Evolutionary conservation across 2,797 vertebrate species (phyloP).

Genomic region (Anguilla pacifica): DNA sequence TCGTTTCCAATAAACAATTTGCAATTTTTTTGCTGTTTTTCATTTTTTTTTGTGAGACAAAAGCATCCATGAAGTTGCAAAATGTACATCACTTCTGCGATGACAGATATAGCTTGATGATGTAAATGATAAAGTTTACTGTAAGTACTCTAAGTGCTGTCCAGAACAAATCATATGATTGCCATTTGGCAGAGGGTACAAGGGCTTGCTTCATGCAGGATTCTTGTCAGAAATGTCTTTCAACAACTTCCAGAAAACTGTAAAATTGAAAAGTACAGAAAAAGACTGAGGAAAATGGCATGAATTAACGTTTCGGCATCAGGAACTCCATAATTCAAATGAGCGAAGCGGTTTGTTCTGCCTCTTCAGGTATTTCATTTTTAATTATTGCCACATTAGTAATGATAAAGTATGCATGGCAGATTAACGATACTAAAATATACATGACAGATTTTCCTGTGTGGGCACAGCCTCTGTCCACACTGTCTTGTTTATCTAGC

Average conservation of each 20-base stretch:
- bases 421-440: slow-evolving; percentile 37
- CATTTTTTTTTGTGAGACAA: too few relatives aligned
- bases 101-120: background rate
- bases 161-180: background rate
- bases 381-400: slow-evolving; percentile 73
- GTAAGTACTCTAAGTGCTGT: background rate
- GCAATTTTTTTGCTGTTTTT: too few relatives aligned
- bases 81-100: background rate
- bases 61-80: background rate
- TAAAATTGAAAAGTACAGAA: background rate
- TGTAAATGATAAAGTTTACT: too few relatives aligned
- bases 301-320: slow-evolving; percentile 32
- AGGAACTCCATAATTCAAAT: slow-evolving; percentile 15
- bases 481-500: slow-evolving; percentile 57
- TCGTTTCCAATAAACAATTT: too few relatives aligned
- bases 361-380: slow-evolving; percentile 58
- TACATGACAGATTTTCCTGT: slow-evolving; percentile 51
- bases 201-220: background rate
- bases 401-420: slow-evolving; percentile 45
- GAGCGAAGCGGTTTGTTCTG: slow-evolving; percentile 53
- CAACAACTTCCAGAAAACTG: slow-evolving; percentile 6
- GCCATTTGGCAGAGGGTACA: background rate
- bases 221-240: background rate
- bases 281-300: background rate
- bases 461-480: slow-evolving; percentile 60